Evolutionary conservation across 2,888 invertebrate genomes (phyloP).

Genomic region (Lamproptera curius): DNA sequence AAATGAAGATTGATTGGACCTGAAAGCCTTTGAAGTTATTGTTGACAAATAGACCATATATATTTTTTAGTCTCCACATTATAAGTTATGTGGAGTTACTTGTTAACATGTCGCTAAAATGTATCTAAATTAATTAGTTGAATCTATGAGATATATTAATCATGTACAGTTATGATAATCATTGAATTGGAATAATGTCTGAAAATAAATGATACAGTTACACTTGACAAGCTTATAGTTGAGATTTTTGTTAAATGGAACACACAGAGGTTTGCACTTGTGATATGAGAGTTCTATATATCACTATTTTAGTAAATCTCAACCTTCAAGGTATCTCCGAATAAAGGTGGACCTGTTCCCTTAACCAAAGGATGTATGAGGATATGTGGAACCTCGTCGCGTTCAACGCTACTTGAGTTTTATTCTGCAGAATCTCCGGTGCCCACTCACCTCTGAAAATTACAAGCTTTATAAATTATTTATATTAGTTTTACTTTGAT

Average conservation of each 20-base stretch:
- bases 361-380: slow-evolving; percentile 85
- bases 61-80: too few relatives aligned
- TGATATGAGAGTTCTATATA: slow-evolving; percentile 24
- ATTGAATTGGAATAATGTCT: too few relatives aligned
- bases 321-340: slow-evolving; percentile 82
- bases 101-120: too few relatives aligned
- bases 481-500: too few relatives aligned
- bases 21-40: too few relatives aligned
- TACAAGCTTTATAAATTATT: too few relatives aligned
- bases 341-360: slow-evolving; percentile 86
- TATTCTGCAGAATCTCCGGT: slow-evolving; percentile 86
- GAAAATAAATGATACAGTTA: background rate
- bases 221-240: slow-evolving; percentile 19
- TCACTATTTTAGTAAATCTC: slow-evolving; percentile 20
- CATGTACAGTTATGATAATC: too few relatives aligned
- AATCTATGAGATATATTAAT: too few relatives aligned
- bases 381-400: slow-evolving; percentile 82
- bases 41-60: too few relatives aligned
- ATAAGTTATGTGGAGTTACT: too few relatives aligned
- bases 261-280: slow-evolving; percentile 13
- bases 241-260: slow-evolving; percentile 20
- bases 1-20: too few relatives aligned
- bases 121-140: too few relatives aligned
- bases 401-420: slow-evolving; percentile 81
- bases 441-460: slow-evolving; percentile 85